phyloP scores from a whole-genome alignment of 2,113 vertebrate species.

The Hyla sarda region DNA sequence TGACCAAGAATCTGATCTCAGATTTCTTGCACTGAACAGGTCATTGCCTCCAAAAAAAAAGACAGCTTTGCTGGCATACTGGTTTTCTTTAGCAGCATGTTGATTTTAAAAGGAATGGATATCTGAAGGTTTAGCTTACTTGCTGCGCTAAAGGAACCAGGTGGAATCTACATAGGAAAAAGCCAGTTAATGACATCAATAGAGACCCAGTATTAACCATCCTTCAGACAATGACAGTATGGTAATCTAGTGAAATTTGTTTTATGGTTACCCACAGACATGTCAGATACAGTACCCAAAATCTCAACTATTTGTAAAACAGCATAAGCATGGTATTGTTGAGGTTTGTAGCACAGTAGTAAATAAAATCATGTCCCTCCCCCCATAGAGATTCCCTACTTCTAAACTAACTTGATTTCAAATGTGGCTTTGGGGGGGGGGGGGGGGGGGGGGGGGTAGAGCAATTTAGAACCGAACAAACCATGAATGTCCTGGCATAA shows the following conservation, averaged over 20 bases:
- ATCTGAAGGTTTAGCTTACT: not conserved
- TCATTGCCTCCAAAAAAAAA: not conserved
- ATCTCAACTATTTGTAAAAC: not conserved
- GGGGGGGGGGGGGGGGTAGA: too few relatives aligned
- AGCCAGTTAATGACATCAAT: not conserved
- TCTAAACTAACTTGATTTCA: not conserved
- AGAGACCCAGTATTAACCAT: not conserved
- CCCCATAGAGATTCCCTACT: not conserved
- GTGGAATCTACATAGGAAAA: not conserved
- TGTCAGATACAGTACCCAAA: slow-evolving; percentile 5
- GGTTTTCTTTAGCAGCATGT: not conserved
- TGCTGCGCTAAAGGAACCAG: slow-evolving; percentile 16
- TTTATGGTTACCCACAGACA: not conserved
- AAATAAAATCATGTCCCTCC: slow-evolving; percentile 44
- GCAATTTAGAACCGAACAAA: not conserved
- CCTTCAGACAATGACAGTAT: not conserved
- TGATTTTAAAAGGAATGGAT: not conserved
- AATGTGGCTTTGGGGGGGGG: slow-evolving; percentile 16
- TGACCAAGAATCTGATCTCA: not conserved
- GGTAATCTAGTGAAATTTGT: not conserved
- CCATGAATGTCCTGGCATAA: not conserved
- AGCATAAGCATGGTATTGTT: not conserved
- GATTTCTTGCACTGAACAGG: not conserved
- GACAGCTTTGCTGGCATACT: not conserved
- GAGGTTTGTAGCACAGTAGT: not conserved